Conservation (phyloP, 2,113 vertebrate species). For the Melanerpes aurifrons region DNA sequence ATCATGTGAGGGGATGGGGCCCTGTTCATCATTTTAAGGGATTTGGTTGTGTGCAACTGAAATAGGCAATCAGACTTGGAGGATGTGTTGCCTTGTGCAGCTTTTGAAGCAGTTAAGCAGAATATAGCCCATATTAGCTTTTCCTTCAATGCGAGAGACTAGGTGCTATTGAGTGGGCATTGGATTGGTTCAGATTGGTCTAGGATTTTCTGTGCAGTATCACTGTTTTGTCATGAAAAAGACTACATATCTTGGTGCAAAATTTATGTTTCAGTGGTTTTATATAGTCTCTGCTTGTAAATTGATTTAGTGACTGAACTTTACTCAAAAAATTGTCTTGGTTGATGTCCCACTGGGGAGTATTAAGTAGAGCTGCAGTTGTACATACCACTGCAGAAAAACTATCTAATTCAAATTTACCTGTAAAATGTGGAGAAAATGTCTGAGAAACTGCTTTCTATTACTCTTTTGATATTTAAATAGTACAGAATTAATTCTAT, state of each 20-base stretch:
- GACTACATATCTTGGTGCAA: background rate
- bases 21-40: background rate
- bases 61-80: too few relatives aligned
- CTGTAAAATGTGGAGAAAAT: background rate
- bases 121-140: background rate
- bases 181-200: background rate
- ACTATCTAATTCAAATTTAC: background rate
- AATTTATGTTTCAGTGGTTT: background rate
- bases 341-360: background rate
- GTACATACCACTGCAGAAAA: background rate
- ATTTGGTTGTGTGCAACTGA: background rate
- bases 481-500: background rate
- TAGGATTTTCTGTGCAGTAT: background rate
- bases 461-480: background rate
- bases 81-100: background rate
- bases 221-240: background rate
- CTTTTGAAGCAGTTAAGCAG: background rate
- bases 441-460: background rate
- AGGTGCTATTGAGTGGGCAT: accelerated
- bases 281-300: background rate
- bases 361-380: background rate
- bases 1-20: accelerated
- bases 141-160: background rate
- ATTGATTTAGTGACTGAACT: background rate
- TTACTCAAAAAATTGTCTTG: background rate